Evolutionary conservation across 1,140 invertebrate genomes (phyloP).

Genomic region (Cydia splendana): DNA sequence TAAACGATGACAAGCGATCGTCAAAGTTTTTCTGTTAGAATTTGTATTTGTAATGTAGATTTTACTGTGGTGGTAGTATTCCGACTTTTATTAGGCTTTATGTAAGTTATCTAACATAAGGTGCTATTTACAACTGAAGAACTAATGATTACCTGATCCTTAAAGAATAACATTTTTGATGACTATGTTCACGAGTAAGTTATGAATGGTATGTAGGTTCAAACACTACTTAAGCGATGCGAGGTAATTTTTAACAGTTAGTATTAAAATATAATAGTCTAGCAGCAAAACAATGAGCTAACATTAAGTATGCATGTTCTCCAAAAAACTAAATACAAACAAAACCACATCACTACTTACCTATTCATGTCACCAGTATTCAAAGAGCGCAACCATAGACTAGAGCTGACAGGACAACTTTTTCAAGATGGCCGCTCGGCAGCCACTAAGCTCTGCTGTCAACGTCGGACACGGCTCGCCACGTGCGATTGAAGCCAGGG

Average conservation of each 20-base stretch:
- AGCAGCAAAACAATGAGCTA: no score
- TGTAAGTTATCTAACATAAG: no score
- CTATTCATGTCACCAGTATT: slow-evolving; percentile 28
- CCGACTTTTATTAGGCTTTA: not conserved
- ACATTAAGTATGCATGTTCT: no score
- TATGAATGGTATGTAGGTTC: no score
- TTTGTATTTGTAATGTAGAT: slow-evolving; percentile 29
- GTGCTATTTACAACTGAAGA: no score
- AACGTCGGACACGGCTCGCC: slow-evolving; percentile 56
- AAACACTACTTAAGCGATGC: no score
- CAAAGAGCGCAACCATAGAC: slow-evolving; percentile 40
- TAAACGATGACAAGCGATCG: slow-evolving; percentile 29
- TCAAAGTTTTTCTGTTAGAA: slow-evolving; percentile 2
- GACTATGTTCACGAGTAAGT: no score
- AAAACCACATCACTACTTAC: not conserved
- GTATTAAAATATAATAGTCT: no score
- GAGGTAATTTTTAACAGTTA: no score
- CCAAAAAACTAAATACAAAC: not conserved
- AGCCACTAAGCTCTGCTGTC: slow-evolving; percentile 59
- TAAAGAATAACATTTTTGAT: no score
- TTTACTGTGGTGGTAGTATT: slow-evolving; percentile 7
- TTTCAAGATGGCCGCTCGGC: slow-evolving; percentile 63
- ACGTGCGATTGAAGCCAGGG: slow-evolving; percentile 52
- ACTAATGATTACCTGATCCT: no score
- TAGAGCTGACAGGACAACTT: slow-evolving; percentile 56